A percentile compares a stretch with the other conserved stretches of the same genome.
These are phyloP conservation scores for Echinarachnius parma DNA, from an alignment of 53 echinoderm and acorn worm species.

Conservation along the genomic window DNA sequence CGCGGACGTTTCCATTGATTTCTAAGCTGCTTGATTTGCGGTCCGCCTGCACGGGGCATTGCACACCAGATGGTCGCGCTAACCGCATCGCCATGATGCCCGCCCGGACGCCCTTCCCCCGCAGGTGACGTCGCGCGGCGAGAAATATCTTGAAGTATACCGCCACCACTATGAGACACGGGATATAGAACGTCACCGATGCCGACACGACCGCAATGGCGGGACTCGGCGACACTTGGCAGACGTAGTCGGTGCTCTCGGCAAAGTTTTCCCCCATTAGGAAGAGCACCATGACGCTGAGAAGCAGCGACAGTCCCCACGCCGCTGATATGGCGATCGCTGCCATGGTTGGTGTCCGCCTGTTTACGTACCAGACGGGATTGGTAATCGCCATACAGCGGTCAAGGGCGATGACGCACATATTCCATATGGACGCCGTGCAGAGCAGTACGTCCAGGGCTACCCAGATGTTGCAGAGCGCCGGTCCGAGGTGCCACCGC, in stretches of 20 bases:
- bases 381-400: slow-evolving; percentile 86
- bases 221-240: slow-evolving; percentile 77
- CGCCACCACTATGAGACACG: slow-evolving; percentile 85
- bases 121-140: slow-evolving; percentile 69
- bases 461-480: slow-evolving; percentile 88
- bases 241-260: slow-evolving; percentile 42
- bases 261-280: slow-evolving; percentile 75
- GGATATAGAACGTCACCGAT: slow-evolving; percentile 86
- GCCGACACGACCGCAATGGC: slow-evolving; percentile 81
- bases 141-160: slow-evolving; percentile 91
- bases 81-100: slow-evolving; percentile 8
- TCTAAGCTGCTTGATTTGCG: slow-evolving; percentile 24
- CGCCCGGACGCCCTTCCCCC: slow-evolving; percentile 19
- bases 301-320: slow-evolving; percentile 79
- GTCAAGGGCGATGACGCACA: slow-evolving; percentile 87
- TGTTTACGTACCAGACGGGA: slow-evolving; percentile 84
- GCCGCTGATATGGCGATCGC: slow-evolving; percentile 58
- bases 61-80: too few relatives aligned
- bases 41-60: too few relatives aligned
- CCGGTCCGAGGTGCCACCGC: slow-evolving; percentile 76
- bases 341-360: slow-evolving; percentile 78
- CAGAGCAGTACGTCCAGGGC: slow-evolving; percentile 81
- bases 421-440: slow-evolving; percentile 94
- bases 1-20: too few relatives aligned
- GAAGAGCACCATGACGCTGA: slow-evolving; percentile 78